phyloP scores from a whole-genome alignment of 2,113 vertebrate species.

The Pongo abelii region DNA sequence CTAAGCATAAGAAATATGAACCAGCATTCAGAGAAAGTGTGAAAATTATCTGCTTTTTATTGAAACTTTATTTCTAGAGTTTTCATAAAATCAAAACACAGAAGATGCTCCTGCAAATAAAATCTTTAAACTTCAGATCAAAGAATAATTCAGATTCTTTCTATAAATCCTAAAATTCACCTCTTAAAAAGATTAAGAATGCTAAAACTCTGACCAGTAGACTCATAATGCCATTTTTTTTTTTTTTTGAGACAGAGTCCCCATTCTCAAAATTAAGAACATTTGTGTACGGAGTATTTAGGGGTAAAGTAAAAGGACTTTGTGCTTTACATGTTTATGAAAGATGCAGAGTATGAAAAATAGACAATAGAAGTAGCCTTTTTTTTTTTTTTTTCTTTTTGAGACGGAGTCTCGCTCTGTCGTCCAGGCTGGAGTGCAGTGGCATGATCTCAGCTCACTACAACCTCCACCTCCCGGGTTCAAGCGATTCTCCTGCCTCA shows the following conservation, averaged over 20 bases:
- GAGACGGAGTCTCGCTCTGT: no score
- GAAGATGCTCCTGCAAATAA: conserved; percentile 10
- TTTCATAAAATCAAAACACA: conserved; percentile 16
- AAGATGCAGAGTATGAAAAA: conserved; percentile 6
- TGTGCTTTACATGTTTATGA: conserved; percentile 22
- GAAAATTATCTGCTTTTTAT: background rate
- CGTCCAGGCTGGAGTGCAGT: no score
- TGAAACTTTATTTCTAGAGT: conserved; percentile 35
- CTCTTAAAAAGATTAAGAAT: background rate
- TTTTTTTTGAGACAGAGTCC: background rate
- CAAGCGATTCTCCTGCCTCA: no score
- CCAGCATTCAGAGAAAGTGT: conserved; percentile 19
- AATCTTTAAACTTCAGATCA: conserved; percentile 11
- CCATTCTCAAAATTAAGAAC: conserved; percentile 6
- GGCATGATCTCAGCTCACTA: no score
- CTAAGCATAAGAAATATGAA: background rate
- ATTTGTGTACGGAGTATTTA: background rate
- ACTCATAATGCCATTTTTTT: background rate
- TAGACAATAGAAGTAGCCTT: background rate
- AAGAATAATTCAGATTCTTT: background rate
- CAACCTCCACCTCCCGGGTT: no score
- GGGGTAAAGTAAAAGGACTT: background rate
- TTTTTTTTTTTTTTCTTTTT: background rate
- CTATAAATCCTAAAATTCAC: background rate
- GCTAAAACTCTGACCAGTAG: background rate